Conservation (phyloP, 2,888 invertebrate genomes). For the Diogma glabrata region DNA sequence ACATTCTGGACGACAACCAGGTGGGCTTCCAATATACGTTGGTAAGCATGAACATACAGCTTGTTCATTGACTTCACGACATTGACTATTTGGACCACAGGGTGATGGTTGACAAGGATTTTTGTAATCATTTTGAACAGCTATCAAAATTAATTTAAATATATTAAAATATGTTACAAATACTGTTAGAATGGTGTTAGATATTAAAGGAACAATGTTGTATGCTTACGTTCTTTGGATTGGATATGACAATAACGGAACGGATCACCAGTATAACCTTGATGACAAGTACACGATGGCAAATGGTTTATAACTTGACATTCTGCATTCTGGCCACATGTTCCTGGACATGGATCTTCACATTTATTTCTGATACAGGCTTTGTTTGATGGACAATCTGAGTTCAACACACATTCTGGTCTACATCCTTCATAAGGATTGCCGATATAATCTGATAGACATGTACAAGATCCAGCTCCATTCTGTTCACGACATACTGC, state of each 20-base stretch:
- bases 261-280: conserved; percentile 53
- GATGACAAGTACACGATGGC: conserved; percentile 48
- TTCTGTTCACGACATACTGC: conserved; percentile 63
- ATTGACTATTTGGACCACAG: conserved; percentile 73
- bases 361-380: conserved; percentile 57
- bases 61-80: conserved; percentile 57
- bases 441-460: conserved; percentile 57
- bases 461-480: conserved; percentile 60
- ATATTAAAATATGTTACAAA: not conserved
- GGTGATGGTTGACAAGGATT: conserved; percentile 67
- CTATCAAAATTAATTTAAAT: conserved; percentile 27
- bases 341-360: conserved; percentile 49
- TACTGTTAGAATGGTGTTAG: no score
- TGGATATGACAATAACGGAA: conserved; percentile 47
- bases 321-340: conserved; percentile 50
- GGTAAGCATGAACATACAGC: conserved; percentile 59
- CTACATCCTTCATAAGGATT: conserved; percentile 65
- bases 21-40: conserved; percentile 52
- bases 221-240: conserved; percentile 41
- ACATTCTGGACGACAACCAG: conserved; percentile 62
- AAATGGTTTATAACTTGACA: conserved; percentile 54
- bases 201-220: no score
- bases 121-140: conserved; percentile 33
- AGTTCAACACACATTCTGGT: conserved; percentile 52
- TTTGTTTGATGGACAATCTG: conserved; percentile 52